Evolutionary conservation across 2,113 vertebrate genomes (phyloP), one percentile per base, ranked within the genome.

Genomic region (Machaerirhynchus nigripectus): DNA sequence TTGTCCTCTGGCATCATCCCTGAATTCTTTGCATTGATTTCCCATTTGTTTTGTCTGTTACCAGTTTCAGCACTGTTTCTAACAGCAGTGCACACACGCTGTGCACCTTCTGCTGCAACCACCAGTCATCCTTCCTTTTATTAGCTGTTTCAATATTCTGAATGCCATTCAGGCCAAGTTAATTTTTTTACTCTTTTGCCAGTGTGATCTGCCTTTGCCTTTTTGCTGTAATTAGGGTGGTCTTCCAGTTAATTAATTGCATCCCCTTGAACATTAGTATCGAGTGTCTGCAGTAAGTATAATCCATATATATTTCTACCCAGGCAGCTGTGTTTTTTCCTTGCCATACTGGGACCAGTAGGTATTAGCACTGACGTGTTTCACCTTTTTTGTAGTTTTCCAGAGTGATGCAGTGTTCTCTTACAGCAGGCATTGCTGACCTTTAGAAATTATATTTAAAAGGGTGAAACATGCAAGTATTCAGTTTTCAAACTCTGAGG

Each of bases 101-200:
- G 96, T 87, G 87, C 33, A 46, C 91, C 89, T 92, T 95, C 93
- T 96, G 84, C 65, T 71, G 24, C 47, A 75, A 67, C 56, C 65
- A 42, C 52, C 64, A 85, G 24, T 39, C 64, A 64, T 63, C 46
- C 65, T 93, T 89, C 52, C 40, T 84, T n/a, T 50, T 70, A 12
- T 37, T 78, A 75, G 28, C 65, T 65, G 7, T 27, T 84, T 50
- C n/a, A 30, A 10, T 60, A 10, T 39, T 56, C 37, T 42, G n/a
- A 68, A 61, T 37, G 56, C 46, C 18, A 28, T 52, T 76, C 40
- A 73, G 69, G 35, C 60, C 59, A 76, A 47, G 31, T 15, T 61
- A 33, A 20, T 64, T 85, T 49, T 60, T 44, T 42, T 33, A 17
- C 3, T 24, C 7, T 65, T 39, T 65, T 49, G 9, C 14, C 11